Conservation (phyloP, 2,888 invertebrate genomes). For the Cactoblastis cactorum region DNA sequence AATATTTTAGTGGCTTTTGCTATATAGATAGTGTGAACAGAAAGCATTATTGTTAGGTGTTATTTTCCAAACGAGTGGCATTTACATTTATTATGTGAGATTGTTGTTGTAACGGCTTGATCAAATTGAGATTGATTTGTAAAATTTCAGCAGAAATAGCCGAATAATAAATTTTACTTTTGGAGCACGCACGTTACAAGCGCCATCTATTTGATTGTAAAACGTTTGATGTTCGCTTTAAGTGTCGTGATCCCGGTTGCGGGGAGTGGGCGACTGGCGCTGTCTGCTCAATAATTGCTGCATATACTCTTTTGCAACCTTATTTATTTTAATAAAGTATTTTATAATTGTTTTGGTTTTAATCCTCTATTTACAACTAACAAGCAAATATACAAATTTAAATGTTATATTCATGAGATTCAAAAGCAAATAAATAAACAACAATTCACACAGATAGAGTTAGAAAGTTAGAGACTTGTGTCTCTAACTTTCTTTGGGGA, state of each 20-base stretch:
- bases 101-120: background rate
- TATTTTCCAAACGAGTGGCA: background rate
- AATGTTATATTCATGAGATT: no score
- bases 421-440: no score
- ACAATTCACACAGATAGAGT: no score
- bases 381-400: no score
- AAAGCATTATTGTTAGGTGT: background rate
- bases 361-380: no score
- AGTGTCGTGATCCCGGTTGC: constrained; percentile 48
- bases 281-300: constrained; percentile 62
- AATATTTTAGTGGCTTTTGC: background rate
- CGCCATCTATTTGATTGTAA: constrained; percentile 36
- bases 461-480: no score
- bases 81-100: no score
- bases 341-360: constrained; percentile 41
- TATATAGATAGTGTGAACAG: background rate
- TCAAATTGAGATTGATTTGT: constrained; percentile 2
- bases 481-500: no score
- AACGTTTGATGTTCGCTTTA: constrained; percentile 53
- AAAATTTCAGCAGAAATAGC: constrained; percentile 5
- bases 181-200: background rate
- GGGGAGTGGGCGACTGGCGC: constrained; percentile 33
- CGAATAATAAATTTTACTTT: background rate
- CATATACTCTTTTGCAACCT: constrained; percentile 66
- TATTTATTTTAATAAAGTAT: constrained; percentile 77